These are phyloP conservation scores for Spinus olivaceus DNA, from an alignment of 2,797 vertebrate genomes.

Conservation along the genomic window DNA sequence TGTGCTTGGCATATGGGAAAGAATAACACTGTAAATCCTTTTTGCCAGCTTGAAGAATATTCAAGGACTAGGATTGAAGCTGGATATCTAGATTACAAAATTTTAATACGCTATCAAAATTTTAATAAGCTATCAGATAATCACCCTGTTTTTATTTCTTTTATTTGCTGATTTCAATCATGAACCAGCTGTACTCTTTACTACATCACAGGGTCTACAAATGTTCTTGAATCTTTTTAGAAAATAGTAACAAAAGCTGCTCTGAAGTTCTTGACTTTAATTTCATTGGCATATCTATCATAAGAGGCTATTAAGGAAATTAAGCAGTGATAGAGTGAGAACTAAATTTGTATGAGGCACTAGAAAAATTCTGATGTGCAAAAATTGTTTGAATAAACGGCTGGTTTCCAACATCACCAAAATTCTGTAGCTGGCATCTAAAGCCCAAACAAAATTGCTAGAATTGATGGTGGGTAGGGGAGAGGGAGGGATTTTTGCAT, in stretches of 20 bases:
- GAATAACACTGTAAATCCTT: background rate
- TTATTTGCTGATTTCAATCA: background rate
- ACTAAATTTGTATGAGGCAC: background rate
- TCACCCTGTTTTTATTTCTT: background rate
- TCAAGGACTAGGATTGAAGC: background rate
- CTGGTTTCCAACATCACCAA: background rate
- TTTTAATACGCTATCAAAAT: background rate
- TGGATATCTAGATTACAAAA: background rate
- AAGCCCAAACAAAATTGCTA: background rate
- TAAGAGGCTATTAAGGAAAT: slow-evolving; percentile 6
- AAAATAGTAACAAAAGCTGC: background rate
- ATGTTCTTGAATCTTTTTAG: background rate
- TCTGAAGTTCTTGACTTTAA: background rate
- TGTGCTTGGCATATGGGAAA: background rate
- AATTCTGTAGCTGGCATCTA: background rate
- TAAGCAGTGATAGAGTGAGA: background rate
- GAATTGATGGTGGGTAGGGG: accelerated
- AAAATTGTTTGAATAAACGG: background rate
- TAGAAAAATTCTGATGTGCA: background rate
- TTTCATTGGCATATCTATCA: background rate
- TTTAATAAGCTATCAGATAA: background rate
- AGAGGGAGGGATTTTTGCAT: background rate
- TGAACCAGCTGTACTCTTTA: background rate
- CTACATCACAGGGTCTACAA: background rate
- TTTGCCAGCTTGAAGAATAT: background rate